Evolutionary conservation across 1,140 invertebrate genomes (phyloP), one percentile per base, ranked within the genome.

Genomic region (Drosophila arizonae): DNA sequence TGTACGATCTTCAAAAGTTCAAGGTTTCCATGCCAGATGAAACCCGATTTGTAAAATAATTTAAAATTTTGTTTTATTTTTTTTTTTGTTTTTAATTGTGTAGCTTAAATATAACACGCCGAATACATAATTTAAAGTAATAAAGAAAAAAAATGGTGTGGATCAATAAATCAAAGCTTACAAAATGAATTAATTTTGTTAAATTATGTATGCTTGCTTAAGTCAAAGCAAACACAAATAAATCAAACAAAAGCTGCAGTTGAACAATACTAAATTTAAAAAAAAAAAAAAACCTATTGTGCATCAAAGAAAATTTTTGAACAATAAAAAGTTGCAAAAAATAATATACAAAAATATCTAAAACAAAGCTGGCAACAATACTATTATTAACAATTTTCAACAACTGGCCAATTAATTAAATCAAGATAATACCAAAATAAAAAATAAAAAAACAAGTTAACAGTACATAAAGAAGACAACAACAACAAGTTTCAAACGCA

Each of bases 321-420:
- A 67, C 75, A 86, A 86, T 70, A 78, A 86, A 76, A 73, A 68
- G 60, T 55, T 48, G 43, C 43, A 21, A 66, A 66, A 17, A 62
- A 13, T 4, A 26, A 43, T 39, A 33, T 43, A 39, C 17, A 51
- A 62, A 62, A 72, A 50, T 58, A 52, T 75, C 8, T 17, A 8
- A 46, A 72, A 65, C 61, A 80, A 52, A 70, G 9, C 55, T 54
- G 55, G 11, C 56, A 51, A 66, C 52, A 50, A 56, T 81, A 73
- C 70, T 76, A 57, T 65, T 65, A 76, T 82, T 81, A 86, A 81
- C 71, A 81, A 66, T 81, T 86, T 78, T 81, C 81, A 81, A 73
- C 81, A 87, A 65, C 54, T 64, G 63, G 75, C 78, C 72, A 81
- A 86, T 86, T 81, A 86, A 87, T 87, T 81, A 86, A 86, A 67